Percentiles rank a stretch among this genome's conserved stretches.
Evolutionary conservation across 2,113 vertebrate genomes (phyloP).

Genomic region (Meles meles): DNA sequence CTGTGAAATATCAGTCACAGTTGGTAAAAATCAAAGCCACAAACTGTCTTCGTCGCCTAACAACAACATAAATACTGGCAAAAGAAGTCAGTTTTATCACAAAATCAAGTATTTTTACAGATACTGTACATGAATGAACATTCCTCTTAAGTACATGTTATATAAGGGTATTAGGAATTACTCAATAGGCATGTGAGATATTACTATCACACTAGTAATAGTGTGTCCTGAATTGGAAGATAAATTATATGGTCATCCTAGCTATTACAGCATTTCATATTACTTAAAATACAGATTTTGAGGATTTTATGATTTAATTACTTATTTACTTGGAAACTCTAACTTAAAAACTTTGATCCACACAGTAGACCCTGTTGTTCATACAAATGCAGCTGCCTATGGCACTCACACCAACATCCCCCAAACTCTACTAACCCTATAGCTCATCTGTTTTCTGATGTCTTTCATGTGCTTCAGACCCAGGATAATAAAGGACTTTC

Average conservation of each 20-base stretch:
- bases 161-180: not conserved
- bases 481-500: not conserved
- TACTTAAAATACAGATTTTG: not conserved
- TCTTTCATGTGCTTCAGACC: not conserved
- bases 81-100: not conserved
- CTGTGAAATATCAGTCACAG: not conserved
- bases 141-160: not conserved
- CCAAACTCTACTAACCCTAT: not conserved
- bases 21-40: not conserved
- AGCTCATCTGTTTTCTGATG: not conserved
- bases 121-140: not conserved
- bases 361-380: not conserved
- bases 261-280: not conserved
- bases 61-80: not conserved
- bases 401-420: not conserved
- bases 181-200: not conserved
- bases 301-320: conserved; percentile 3
- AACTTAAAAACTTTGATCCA: not conserved
- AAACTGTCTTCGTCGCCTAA: not conserved
- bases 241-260: not conserved
- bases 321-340: conserved; percentile 31
- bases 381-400: not conserved
- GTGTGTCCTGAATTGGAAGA: not conserved
- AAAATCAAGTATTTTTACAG: not conserved
- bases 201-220: not conserved